These are phyloP conservation scores for Marcusenius ussheri DNA, from an alignment of 2,113 vertebrate species.

Conservation along the genomic window DNA sequence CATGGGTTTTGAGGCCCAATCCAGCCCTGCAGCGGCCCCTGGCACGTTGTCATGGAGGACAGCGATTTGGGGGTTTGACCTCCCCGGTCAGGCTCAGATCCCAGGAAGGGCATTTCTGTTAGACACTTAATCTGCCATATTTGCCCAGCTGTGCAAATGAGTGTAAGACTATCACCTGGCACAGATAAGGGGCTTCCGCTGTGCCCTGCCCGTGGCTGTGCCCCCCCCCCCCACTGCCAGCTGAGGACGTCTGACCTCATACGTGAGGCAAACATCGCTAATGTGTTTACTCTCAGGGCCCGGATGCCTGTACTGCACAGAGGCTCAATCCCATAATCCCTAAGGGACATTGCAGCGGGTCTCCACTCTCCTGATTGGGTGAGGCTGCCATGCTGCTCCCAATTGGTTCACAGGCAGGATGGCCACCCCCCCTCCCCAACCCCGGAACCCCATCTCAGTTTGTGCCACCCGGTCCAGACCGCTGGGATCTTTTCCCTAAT, in stretches of 20 bases:
- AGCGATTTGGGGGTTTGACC: not conserved
- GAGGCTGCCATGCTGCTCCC: not conserved
- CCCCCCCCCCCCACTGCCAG: not conserved
- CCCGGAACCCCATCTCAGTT: not conserved
- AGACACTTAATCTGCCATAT: not conserved
- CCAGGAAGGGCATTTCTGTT: not conserved
- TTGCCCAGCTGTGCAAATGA: conserved; percentile 14
- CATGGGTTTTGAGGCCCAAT: not conserved
- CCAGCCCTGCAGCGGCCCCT: not conserved
- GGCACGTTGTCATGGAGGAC: not conserved
- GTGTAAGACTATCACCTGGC: not conserved
- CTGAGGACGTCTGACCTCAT: not conserved
- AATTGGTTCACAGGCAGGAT: not conserved
- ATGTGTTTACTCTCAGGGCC: not conserved
- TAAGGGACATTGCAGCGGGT: not conserved
- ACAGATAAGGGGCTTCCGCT: not conserved
- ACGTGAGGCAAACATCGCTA: not conserved
- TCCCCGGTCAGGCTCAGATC: not conserved
- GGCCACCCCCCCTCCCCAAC: not conserved
- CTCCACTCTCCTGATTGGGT: not conserved
- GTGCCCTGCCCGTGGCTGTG: not conserved
- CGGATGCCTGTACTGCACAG: not conserved
- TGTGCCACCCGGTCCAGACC: not conserved
- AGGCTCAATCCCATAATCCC: not conserved
- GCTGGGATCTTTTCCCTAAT: not conserved